Evolutionary conservation across 1,140 invertebrate species (phyloP).

Genomic region (Asbolus verrucosus): DNA sequence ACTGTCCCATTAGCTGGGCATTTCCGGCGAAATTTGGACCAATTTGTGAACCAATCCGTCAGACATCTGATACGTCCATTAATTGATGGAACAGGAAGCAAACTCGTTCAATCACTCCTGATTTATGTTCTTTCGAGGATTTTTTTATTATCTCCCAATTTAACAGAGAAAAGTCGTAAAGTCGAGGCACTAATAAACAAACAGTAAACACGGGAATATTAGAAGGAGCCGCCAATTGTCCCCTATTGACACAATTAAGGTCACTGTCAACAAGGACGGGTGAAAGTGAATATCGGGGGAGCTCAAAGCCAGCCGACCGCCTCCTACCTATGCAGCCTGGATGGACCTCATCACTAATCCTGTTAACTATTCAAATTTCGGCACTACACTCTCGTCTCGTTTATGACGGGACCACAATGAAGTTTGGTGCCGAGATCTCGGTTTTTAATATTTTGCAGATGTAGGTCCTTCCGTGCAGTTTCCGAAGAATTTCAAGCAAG

Average conservation of each 20-base stretch:
- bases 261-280: conserved; percentile 36
- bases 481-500: no score
- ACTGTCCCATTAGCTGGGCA: not conserved
- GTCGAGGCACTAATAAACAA: conserved; percentile 14
- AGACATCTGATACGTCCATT: conserved; percentile 3
- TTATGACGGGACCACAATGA: no score
- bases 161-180: conserved; percentile 6
- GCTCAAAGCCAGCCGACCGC: conserved; percentile 18
- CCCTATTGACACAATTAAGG: conserved; percentile 47
- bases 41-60: conserved; percentile 28
- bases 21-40: conserved; percentile 4
- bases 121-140: not conserved
- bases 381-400: no score
- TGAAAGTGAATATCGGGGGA: conserved; percentile 34
- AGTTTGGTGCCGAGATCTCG: no score
- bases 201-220: conserved; percentile 11
- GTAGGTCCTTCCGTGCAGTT: no score
- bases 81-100: conserved; percentile 2
- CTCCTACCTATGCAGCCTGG: conserved; percentile 8
- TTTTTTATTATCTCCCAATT: conserved; percentile 10
- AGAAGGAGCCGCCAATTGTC: conserved; percentile 34
- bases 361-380: conserved; percentile 17
- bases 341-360: conserved; percentile 20
- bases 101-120: not conserved
- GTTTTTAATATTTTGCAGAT: no score